These are phyloP conservation scores for Archilochus colubris DNA, from an alignment of 2,113 vertebrate genomes.

Conservation along the genomic window DNA sequence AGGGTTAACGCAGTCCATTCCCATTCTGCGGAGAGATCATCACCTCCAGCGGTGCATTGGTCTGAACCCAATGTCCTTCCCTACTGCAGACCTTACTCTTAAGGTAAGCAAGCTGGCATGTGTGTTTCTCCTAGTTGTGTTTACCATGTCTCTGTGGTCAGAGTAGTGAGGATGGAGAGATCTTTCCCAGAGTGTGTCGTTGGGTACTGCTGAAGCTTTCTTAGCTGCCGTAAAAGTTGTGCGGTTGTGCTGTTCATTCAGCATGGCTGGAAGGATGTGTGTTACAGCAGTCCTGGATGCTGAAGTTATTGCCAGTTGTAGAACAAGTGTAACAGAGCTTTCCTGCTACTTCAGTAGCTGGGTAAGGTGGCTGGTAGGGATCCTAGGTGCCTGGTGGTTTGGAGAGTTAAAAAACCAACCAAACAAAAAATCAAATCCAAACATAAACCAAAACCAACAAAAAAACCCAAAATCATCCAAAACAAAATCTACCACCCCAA, in stretches of 20 bases:
- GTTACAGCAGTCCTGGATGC: neutral
- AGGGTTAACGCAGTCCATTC: slow-evolving; percentile 88
- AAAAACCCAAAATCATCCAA: neutral
- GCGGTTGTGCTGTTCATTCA: fast-evolving
- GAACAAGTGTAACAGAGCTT: neutral
- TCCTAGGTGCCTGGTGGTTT: neutral
- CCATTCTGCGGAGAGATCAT: slow-evolving; percentile 92
- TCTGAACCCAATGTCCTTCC: slow-evolving; percentile 93
- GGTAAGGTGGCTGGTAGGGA: neutral
- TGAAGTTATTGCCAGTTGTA: neutral
- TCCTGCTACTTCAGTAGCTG: neutral
- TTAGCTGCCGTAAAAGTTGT: neutral
- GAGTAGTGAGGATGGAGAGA: neutral
- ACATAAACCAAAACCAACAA: neutral
- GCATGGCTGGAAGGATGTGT: fast-evolving
- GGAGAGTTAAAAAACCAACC: neutral
- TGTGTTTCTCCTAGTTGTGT: neutral
- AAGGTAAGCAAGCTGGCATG: slow-evolving; percentile 80
- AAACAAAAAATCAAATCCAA: neutral
- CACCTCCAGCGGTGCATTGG: slow-evolving; percentile 92
- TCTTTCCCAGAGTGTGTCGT: neutral
- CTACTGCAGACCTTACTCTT: slow-evolving; percentile 92
- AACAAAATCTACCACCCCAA: neutral
- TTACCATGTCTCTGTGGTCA: neutral
- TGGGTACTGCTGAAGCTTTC: neutral